Percentiles rank a stretch among this genome's conserved stretches.
Conservation (phyloP, 2,888 invertebrate species). For the Belgica antarctica region DNA sequence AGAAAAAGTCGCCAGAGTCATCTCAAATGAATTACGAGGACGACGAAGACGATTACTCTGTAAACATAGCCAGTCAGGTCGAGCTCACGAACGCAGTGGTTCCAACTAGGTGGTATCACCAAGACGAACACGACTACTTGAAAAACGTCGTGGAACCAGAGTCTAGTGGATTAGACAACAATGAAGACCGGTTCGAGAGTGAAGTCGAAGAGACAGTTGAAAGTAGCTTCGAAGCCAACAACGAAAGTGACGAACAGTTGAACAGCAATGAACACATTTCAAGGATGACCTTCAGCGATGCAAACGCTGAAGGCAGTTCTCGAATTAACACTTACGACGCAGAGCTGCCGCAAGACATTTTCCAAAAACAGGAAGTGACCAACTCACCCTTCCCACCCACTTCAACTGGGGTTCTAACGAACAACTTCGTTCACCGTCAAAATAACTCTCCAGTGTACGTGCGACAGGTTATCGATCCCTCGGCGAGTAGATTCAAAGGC, state of each 20-base stretch:
- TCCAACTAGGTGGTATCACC: constrained; percentile 37
- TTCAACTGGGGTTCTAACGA: neutral
- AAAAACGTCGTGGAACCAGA: constrained; percentile 33
- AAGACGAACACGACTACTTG: constrained; percentile 38
- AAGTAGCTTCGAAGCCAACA: neutral
- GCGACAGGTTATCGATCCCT: neutral
- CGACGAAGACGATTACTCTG: constrained; percentile 10
- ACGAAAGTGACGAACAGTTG: neutral
- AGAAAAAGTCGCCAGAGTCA: constrained; percentile 10
- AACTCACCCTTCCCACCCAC: neutral
- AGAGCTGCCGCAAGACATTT: constrained; percentile 37
- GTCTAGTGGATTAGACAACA: constrained; percentile 34
- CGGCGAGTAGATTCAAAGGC: constrained; percentile 1
- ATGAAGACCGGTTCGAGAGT: neutral
- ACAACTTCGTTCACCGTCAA: constrained; percentile 6
- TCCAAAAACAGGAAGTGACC: constrained; percentile 17
- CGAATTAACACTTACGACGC: constrained; percentile 26
- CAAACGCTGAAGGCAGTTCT: neutral
- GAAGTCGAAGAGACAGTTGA: constrained; percentile 3
- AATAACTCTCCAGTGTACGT: neutral
- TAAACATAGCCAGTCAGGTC: constrained; percentile 25
- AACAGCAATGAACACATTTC: neutral
- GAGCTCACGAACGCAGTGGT: constrained; percentile 33
- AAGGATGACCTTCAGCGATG: neutral
- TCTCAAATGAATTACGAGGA: constrained; percentile 10